Base-by-base conservation (phyloP, 2,888 invertebrate genomes). In the Tetrapedia diversipes region DNA sequence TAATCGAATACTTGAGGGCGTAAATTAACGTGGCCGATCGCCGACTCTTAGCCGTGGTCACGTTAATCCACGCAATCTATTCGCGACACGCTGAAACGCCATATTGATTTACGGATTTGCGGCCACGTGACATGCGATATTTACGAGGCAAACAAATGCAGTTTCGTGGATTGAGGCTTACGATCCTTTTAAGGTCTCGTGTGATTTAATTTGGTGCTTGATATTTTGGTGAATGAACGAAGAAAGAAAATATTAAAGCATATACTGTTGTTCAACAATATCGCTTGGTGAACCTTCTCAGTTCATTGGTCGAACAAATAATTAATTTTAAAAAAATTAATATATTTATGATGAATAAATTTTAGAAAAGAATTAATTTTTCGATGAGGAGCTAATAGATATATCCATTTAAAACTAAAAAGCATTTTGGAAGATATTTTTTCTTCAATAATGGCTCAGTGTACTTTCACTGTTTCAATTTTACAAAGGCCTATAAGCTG, bases 41-140 rank as follows among this genome's bases (percentile, higher is more conserved):
- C 24, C 56, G 34, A 45, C 34, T 59, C 56, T 47, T 54, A 59
- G 59, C 51, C 59, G 67, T 14, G 59, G 60, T 60, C 43, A 49
- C 32, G 29, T 51, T 67, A 49, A 59, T 57, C 47, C 61, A 8
- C 16, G 24, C 43, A 27, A 68, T 68, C 39, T 53, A 60, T 49
- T 34, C 43, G 41, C 24, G 43, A 54, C 61, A 45, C 11, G 37
- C 24, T 37, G 34, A 53, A 69, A 61, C 19, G 53, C 19, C 34
- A 43, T 54, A 53, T 53, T 69, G 68, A 51, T 61, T 54, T 37
- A 45, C 61, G 24, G 60, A 53, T 61, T 53, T 53, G 34, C n/a
- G 32, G 60, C 16, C 14, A 14, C 32, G 32, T 43, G 49, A 34
- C 37, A 27, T 19, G 19, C 41, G 10, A 27, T 51, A 39, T 32